A percentile compares a stretch with the other conserved stretches of the same genome.
phyloP scores from a whole-genome alignment of 2,888 invertebrate species.

The Drosophila neoperkinsi region DNA sequence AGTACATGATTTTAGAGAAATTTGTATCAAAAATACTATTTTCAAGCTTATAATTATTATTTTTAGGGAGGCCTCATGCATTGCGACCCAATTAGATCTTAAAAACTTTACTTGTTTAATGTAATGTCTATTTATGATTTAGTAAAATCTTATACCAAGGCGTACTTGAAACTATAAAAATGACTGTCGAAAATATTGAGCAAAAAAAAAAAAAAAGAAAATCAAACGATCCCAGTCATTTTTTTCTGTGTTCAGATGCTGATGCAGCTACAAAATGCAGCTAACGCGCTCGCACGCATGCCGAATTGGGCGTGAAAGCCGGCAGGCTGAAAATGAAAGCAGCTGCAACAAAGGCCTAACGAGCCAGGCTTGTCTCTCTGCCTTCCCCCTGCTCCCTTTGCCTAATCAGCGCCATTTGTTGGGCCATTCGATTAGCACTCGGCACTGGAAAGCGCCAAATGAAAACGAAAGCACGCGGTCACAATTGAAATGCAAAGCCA shows the following conservation, averaged over 20 bases:
- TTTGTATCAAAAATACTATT: neutral
- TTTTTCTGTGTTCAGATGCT: slow-evolving; percentile 1
- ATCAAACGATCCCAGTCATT: neutral
- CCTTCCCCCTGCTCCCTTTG: neutral
- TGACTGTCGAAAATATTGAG: neutral
- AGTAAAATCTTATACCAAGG: neutral
- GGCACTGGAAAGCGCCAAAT: slow-evolving; percentile 34
- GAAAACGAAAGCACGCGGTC: slow-evolving; percentile 61
- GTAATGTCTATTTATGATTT: neutral
- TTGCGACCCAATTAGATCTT: no score
- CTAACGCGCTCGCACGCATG: slow-evolving; percentile 39
- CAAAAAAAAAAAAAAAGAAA: neutral
- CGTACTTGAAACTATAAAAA: neutral
- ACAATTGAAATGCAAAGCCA: slow-evolving; percentile 77
- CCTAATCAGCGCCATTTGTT: slow-evolving; percentile 64
- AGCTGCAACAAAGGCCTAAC: slow-evolving; percentile 46
- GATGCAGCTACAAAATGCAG: slow-evolving; percentile 20
- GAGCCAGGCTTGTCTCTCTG: slow-evolving; percentile 22
- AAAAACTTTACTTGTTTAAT: neutral
- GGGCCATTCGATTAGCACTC: slow-evolving; percentile 52
- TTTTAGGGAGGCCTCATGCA: neutral
- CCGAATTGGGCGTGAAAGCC: slow-evolving; percentile 55
- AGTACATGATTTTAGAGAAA: neutral
- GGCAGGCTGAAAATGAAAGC: slow-evolving; percentile 47
- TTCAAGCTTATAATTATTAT: neutral